Conservation (phyloP, 1,140 invertebrate species). For the Fragariocoptes setiger region DNA sequence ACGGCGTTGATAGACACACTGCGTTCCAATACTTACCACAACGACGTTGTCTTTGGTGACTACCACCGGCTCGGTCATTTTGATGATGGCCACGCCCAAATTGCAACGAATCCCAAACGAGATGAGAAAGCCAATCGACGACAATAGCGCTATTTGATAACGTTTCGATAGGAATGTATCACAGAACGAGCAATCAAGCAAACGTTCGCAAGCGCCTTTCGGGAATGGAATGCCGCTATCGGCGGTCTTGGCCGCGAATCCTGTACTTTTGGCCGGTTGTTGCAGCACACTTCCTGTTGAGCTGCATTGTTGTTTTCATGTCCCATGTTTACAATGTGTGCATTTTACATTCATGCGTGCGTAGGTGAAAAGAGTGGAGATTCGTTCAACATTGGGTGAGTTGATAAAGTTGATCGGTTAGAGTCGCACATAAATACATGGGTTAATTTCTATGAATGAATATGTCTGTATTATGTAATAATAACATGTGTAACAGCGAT, state of each 20-base stretch:
- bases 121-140: conserved; percentile 61
- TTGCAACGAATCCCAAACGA: conserved; percentile 81
- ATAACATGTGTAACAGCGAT: too few species aligned
- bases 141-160: conserved; percentile 50
- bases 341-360: background rate
- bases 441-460: too few species aligned
- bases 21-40: too few species aligned
- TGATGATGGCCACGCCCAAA: conserved; percentile 74
- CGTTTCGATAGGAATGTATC: conserved; percentile 32
- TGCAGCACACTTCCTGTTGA: background rate
- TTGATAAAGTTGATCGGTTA: background rate
- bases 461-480: too few species aligned
- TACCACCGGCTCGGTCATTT: conserved; percentile 18
- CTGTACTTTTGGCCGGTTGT: background rate
- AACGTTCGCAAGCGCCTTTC: conserved; percentile 2
- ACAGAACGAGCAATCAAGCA: conserved; percentile 31
- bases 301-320: background rate
- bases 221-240: background rate
- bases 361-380: background rate
- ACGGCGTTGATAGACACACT: too few species aligned
- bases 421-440: background rate
- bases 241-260: background rate
- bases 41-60: background rate
- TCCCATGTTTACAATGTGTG: background rate
- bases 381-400: background rate